Conservation (phyloP, 2,797 vertebrate species). For the Bucorvus abyssinicus region DNA sequence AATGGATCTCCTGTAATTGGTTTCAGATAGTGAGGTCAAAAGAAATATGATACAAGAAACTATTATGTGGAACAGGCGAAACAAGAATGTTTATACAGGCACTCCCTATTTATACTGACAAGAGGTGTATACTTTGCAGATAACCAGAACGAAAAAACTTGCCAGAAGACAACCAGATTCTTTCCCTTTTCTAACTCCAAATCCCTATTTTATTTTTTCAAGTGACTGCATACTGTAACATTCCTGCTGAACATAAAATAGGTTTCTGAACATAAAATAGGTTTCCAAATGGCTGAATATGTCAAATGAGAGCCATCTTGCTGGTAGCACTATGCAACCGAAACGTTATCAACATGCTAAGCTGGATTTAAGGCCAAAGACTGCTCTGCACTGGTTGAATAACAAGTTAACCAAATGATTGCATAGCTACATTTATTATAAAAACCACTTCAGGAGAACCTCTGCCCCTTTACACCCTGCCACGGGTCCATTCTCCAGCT, state of each 20-base stretch:
- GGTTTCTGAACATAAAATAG: constrained; percentile 49
- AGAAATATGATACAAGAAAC: constrained; percentile 94
- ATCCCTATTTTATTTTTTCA: constrained; percentile 64
- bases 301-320: constrained; percentile 20
- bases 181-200: constrained; percentile 64
- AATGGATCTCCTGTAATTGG: constrained; percentile 99
- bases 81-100: constrained; percentile 98
- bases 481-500: neutral
- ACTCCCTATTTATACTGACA: constrained; percentile 91
- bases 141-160: constrained; percentile 74
- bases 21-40: constrained; percentile 98
- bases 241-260: constrained; percentile 34
- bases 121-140: constrained; percentile 76
- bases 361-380: constrained; percentile 47
- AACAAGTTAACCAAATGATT: constrained; percentile 37
- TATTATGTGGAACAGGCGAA: constrained; percentile 91
- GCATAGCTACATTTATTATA: neutral
- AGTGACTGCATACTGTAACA: constrained; percentile 22
- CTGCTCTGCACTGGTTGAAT: constrained; percentile 8
- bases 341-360: constrained; percentile 34
- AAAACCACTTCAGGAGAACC: neutral
- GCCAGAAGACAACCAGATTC: constrained; percentile 66
- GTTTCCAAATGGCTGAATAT: constrained; percentile 64
- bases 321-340: constrained; percentile 13
- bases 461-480: neutral